These are phyloP conservation scores for Lycaena phlaeas DNA, from an alignment of 2,888 invertebrate genomes.

Conservation along the genomic window DNA sequence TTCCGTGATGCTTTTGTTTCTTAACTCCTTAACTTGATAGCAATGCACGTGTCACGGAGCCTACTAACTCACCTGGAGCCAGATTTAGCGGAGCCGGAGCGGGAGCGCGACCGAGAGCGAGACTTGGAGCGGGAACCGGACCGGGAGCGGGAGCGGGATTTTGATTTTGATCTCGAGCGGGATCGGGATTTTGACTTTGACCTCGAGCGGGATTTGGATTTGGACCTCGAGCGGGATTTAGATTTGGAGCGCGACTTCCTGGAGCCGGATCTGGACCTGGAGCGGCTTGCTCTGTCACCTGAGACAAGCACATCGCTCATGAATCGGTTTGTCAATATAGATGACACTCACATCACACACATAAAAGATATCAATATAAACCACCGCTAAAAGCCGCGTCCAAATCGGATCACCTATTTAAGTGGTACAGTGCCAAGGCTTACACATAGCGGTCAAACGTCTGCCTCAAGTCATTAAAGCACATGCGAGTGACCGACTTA, in stretches of 20 bases:
- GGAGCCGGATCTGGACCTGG: conserved; percentile 18
- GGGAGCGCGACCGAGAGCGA: conserved; percentile 26
- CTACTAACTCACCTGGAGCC: background rate
- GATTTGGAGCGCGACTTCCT: conserved; percentile 18
- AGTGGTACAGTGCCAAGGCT: no score
- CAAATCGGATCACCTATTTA: no score
- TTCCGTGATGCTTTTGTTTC: no score
- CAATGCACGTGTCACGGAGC: no score
- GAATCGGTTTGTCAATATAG: no score
- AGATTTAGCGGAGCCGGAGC: background rate
- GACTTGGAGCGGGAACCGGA: conserved; percentile 22
- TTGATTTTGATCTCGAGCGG: conserved; percentile 27
- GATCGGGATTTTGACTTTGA: conserved; percentile 25
- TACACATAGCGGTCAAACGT: no score
- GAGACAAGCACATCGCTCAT: conserved; percentile 6
- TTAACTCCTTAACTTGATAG: no score
- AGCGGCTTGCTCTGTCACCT: conserved; percentile 28
- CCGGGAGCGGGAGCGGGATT: conserved; percentile 22
- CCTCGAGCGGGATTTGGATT: conserved; percentile 18
- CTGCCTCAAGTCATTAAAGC: no score
- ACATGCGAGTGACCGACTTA: no score
- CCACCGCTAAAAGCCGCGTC: no score
- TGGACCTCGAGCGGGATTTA: conserved; percentile 18
- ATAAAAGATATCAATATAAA: no score
- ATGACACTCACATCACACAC: no score